Evolutionary conservation across 2,888 invertebrate species (phyloP).

Genomic region (Hybos culiciformis): DNA sequence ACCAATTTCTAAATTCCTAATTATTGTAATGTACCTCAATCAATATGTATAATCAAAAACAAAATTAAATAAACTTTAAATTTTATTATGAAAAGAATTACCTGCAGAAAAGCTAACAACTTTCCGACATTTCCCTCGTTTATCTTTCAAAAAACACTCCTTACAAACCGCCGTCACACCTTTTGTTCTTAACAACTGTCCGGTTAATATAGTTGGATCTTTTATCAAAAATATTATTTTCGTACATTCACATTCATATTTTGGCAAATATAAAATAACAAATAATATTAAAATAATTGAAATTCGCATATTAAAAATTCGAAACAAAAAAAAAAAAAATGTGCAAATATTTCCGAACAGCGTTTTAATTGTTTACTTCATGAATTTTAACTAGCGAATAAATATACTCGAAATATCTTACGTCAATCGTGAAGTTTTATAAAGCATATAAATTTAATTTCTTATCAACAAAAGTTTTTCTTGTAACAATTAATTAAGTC

Average conservation of each 20-base stretch:
- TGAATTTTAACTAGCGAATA: too few species aligned
- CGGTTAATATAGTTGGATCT: constrained; percentile 17
- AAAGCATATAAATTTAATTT: too few species aligned
- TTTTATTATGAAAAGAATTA: constrained; percentile 13
- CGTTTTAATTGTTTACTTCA: too few species aligned
- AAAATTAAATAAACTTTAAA: constrained; percentile 4
- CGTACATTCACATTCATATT: neutral
- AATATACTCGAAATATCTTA: too few species aligned
- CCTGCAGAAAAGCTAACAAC: constrained; percentile 24
- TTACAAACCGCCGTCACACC: constrained; percentile 23
- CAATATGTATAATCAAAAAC: neutral
- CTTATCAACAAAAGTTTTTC: too few species aligned
- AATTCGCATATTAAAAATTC: too few species aligned
- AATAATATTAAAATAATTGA: neutral
- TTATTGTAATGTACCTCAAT: neutral
- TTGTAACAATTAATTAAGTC: too few species aligned
- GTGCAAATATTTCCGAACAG: too few species aligned
- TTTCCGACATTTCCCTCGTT: constrained; percentile 28
- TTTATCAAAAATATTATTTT: constrained; percentile 22
- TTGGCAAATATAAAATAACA: neutral
- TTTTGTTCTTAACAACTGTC: constrained; percentile 24
- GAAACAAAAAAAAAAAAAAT: too few species aligned
- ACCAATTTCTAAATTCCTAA: neutral
- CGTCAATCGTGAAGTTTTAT: too few species aligned
- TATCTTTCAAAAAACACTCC: constrained; percentile 28